These are phyloP conservation scores for Papilio elwesi DNA, from an alignment of 2,888 invertebrate species.

Conservation along the genomic window DNA sequence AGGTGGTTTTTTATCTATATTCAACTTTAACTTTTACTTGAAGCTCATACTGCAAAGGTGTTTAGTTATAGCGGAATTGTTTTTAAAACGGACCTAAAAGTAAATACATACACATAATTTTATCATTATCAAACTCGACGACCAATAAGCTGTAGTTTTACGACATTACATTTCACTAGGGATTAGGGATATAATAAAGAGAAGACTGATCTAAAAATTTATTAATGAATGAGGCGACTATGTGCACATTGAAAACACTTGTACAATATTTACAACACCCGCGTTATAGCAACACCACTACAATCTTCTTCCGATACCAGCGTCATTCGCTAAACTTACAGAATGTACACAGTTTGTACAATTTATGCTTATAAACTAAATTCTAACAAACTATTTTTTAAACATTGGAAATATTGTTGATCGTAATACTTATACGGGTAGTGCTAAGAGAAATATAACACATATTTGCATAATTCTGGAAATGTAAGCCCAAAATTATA, in stretches of 20 bases:
- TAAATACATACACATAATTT: no score
- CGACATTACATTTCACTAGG: no score
- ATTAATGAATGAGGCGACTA: slow-evolving; percentile 84
- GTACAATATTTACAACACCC: slow-evolving; percentile 80
- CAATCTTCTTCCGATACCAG: slow-evolving; percentile 50
- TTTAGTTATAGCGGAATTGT: no score
- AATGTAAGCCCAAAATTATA: neutral
- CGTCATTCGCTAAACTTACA: slow-evolving; percentile 60
- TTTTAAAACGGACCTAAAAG: no score
- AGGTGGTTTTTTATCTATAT: no score
- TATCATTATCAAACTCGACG: no score
- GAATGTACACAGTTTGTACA: slow-evolving; percentile 83
- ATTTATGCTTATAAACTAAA: slow-evolving; percentile 68
- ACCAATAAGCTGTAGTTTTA: no score
- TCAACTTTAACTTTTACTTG: no score
- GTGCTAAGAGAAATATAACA: slow-evolving; percentile 72
- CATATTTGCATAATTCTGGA: slow-evolving; percentile 1
- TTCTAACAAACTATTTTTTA: slow-evolving; percentile 71
- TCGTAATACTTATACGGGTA: slow-evolving; percentile 81
- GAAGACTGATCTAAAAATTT: slow-evolving; percentile 81
- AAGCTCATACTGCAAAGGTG: no score
- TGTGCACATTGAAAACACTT: slow-evolving; percentile 84
- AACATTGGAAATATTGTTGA: slow-evolving; percentile 82
- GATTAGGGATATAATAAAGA: slow-evolving; percentile 50
- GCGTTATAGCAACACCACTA: slow-evolving; percentile 49